Percentiles rank a stretch among this genome's conserved stretches.
These are phyloP conservation scores for Parotia lawesii DNA, from an alignment of 2,113 vertebrate species.

Conservation along the genomic window DNA sequence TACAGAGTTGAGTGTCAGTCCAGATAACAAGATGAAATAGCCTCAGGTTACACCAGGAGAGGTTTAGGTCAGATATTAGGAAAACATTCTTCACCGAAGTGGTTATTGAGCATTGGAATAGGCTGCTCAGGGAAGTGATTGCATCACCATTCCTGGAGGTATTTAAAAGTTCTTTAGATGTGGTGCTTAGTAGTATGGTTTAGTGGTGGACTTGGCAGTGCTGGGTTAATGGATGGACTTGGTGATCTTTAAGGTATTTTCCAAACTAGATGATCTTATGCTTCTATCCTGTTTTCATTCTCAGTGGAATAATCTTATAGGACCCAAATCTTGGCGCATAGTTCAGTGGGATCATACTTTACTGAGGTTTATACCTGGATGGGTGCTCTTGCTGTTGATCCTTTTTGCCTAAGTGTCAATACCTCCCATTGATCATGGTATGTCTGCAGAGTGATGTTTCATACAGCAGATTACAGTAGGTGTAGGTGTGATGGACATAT, in stretches of 20 bases:
- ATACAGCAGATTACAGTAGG: not conserved
- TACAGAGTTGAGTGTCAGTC: not conserved
- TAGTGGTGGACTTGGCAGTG: not conserved
- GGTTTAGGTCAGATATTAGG: not conserved
- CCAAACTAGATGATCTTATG: not conserved
- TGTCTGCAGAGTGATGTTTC: not conserved
- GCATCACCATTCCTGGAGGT: not conserved
- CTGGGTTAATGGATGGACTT: not conserved
- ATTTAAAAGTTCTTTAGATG: not conserved
- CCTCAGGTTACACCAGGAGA: not conserved
- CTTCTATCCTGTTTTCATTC: not conserved
- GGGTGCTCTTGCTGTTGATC: not conserved
- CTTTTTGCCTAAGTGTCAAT: not conserved
- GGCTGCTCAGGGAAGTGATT: not conserved
- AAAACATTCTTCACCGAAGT: not conserved
- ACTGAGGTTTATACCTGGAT: not conserved
- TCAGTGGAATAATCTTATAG: not conserved
- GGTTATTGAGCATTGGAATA: not conserved
- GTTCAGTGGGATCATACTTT: not conserved
- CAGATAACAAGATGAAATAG: not conserved
- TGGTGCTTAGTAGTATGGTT: not conserved
- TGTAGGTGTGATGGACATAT: not conserved
- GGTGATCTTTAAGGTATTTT: not conserved
- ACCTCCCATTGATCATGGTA: not conserved
- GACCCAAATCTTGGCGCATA: not conserved